Percentiles rank a stretch among this genome's conserved stretches.
Evolutionary conservation across 1,140 invertebrate genomes (phyloP).

Genomic region (Zaprionus capensis): DNA sequence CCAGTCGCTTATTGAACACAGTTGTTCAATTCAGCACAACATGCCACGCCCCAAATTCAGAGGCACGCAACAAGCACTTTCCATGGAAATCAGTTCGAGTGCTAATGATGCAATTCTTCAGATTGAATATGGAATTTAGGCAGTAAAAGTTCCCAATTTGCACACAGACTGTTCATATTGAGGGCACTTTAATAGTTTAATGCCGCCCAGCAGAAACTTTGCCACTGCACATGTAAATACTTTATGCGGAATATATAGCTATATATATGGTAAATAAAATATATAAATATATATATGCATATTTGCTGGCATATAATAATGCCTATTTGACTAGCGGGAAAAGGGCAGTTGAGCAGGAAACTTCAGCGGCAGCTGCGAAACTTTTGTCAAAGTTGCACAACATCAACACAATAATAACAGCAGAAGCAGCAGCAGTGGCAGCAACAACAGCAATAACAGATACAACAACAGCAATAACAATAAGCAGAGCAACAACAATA

Average conservation of each 20-base stretch:
- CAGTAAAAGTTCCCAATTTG: constrained; percentile 22
- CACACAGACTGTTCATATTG: constrained; percentile 47
- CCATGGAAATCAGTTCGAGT: constrained; percentile 4
- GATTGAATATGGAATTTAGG: constrained; percentile 55
- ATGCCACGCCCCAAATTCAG: constrained; percentile 44
- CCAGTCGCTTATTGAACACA: constrained; percentile 57
- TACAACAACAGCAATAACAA: neutral
- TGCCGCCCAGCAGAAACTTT: constrained; percentile 40
- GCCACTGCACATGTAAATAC: constrained; percentile 17
- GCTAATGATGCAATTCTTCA: constrained; percentile 60
- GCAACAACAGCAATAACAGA: neutral
- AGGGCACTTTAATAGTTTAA: constrained; percentile 75
- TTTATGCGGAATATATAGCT: neutral
- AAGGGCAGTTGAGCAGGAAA: constrained; percentile 42
- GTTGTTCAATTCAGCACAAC: constrained; percentile 37
- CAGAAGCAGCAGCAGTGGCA: constrained; percentile 23
- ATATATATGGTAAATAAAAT: neutral
- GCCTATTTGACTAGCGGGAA: constrained; percentile 48
- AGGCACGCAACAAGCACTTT: constrained; percentile 45
- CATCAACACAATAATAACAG: constrained; percentile 39
- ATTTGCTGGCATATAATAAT: constrained; percentile 49
- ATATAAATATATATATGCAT: neutral
- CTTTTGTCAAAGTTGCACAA: constrained; percentile 67
- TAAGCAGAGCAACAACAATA: constrained; percentile 8
- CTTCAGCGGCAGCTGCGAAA: constrained; percentile 63